phyloP scores from a whole-genome alignment of 2,888 invertebrate genomes.

The Eutolmus rufibarbis region DNA sequence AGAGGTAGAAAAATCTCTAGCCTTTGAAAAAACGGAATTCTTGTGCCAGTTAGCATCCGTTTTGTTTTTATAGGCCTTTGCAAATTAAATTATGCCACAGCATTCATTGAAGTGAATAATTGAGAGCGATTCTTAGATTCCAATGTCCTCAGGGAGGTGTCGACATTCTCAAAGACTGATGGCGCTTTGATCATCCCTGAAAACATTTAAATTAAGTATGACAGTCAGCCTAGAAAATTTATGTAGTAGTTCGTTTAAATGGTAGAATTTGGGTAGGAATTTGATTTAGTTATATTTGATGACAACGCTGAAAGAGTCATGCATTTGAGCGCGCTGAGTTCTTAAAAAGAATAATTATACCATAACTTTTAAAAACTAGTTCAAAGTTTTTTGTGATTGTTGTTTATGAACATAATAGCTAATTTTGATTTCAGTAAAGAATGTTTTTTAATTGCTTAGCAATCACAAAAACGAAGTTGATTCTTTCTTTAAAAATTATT shows the following conservation, averaged over 20 bases:
- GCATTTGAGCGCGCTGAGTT: neutral
- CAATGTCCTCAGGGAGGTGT: neutral
- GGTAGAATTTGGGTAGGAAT: neutral
- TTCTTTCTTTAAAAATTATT: no score
- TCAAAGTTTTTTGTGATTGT: no score
- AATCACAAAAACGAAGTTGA: no score
- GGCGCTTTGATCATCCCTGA: slow-evolving; percentile 14
- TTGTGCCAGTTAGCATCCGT: slow-evolving; percentile 1
- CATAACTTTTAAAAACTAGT: neutral
- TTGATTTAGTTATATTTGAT: neutral
- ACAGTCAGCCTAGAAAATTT: neutral
- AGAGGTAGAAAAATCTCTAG: slow-evolving; percentile 26
- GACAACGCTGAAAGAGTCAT: neutral
- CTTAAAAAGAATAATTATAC: neutral
- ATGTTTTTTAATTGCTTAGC: no score
- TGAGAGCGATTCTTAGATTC: slow-evolving; percentile 16
- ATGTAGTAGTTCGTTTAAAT: neutral
- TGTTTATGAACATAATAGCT: no score
- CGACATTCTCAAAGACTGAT: slow-evolving; percentile 7
- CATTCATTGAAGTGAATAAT: slow-evolving; percentile 19
- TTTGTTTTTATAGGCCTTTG: slow-evolving; percentile 1
- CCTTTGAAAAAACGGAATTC: slow-evolving; percentile 24
- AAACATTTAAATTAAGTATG: slow-evolving; percentile 14
- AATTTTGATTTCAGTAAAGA: no score
- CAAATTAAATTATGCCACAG: slow-evolving; percentile 30